Evolutionary conservation across 2,113 vertebrate species (phyloP).

Genomic region (Lagopus leucura): DNA sequence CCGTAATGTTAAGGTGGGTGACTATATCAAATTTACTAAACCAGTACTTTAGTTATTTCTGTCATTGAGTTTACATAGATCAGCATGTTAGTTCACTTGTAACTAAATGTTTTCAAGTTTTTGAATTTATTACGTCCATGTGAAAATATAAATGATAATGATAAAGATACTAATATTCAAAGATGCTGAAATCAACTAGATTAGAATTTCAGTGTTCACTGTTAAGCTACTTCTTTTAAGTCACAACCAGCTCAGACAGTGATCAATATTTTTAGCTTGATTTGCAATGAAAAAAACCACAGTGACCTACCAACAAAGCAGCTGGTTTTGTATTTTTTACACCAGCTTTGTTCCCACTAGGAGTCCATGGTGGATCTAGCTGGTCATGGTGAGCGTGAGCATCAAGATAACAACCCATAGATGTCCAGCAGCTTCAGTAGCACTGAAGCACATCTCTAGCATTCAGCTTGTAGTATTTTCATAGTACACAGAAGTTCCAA

Average conservation of each 20-base stretch:
- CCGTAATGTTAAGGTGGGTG: neutral
- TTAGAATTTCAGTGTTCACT: neutral
- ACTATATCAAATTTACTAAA: slow-evolving; percentile 18
- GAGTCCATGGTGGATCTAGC: neutral
- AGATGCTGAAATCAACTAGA: neutral
- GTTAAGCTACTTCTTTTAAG: neutral
- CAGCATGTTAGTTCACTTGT: neutral
- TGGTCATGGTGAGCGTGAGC: neutral
- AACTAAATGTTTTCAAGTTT: neutral
- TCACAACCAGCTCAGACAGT: neutral
- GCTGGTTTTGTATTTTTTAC: neutral
- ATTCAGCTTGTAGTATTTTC: neutral
- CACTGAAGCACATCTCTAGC: fast-evolving
- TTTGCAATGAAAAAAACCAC: neutral
- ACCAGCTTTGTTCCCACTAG: neutral
- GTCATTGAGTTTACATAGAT: neutral
- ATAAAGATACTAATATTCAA: neutral
- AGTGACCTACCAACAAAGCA: neutral
- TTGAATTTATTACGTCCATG: neutral
- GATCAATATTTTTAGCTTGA: neutral
- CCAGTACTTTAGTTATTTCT: neutral
- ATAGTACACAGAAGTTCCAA: neutral
- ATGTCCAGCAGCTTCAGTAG: neutral
- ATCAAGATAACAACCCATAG: neutral
- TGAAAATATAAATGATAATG: neutral